Base-by-base conservation (phyloP, 2,113 vertebrate species). In the Atlantisia rogersi region DNA sequence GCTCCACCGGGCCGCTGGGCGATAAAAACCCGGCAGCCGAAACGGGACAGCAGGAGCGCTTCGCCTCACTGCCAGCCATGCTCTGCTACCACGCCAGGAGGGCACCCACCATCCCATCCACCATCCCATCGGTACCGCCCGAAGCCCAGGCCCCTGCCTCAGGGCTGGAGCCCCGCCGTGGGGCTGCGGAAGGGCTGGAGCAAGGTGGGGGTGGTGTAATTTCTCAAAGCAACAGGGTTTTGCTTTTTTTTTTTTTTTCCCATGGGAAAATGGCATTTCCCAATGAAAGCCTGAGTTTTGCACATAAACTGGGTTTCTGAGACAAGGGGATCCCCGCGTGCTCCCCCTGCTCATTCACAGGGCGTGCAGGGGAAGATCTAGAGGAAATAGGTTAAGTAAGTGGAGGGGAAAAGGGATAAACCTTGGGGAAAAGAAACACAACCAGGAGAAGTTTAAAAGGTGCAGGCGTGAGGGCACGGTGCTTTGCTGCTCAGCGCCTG, bases 81-180 rank as follows among this genome's bases (percentile, higher is more conserved):
- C 37, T 85, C 50, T 4, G 28, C 56, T 35, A 35, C 0, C 28
- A 8, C 19, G 6, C 58, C 19, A 3, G 62, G 24, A 60, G 1
- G 1, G 21, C 50, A 52, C 25, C 59, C 25, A 2, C 42, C 42
- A 44, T 35, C 35, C 35, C 35, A 39, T 39, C 39, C 39, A 39
- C 39, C 39, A 12, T 18, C 44, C 44, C 44, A 46, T 12, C 8
- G 1, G 29, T n/a, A 69, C 5, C 60, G 17, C 40, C 88, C 81
- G 28, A 20, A 1, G 2, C 42, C 26, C 1, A 1, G 32, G 28
- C 5, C 44, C 53, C 44, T 17, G 2, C 5, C 1, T 5, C 2
- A 12, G 12, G 44, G 48, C n/a, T 28, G n/a, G 52, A 58, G n/a
- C 79, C 52, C 64, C 25, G 32, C 67, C 3, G 11, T 1, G 31